Evolutionary conservation across 2,888 invertebrate species (phyloP).

Genomic region (Abrostola tripartita): DNA sequence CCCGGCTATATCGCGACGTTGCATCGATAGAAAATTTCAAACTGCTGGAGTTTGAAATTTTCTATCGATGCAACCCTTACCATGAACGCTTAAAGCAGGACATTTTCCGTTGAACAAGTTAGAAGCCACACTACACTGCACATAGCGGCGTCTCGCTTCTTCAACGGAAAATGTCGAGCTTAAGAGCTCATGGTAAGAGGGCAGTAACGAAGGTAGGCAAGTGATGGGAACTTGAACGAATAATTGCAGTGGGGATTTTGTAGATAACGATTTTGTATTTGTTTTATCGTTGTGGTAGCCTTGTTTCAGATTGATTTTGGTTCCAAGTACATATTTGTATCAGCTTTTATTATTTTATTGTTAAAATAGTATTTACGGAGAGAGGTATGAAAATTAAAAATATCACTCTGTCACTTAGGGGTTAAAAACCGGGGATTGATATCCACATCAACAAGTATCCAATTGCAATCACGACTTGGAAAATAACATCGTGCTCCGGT

Average conservation of each 20-base stretch:
- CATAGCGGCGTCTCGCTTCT: too few relatives aligned
- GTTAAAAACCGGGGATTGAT: neutral
- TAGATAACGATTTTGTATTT: conserved; percentile 34
- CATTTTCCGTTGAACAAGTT: too few relatives aligned
- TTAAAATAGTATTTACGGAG: neutral
- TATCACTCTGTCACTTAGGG: neutral
- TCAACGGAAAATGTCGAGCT: too few relatives aligned
- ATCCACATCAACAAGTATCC: too few relatives aligned
- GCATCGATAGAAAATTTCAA: conserved; percentile 50
- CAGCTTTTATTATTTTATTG: neutral
- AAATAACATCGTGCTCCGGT: too few relatives aligned
- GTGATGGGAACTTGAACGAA: conserved; percentile 57
- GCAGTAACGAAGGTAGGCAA: conserved; percentile 58
- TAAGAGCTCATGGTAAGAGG: too few relatives aligned
- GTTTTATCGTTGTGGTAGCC: conserved; percentile 9
- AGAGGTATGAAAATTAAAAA: neutral
- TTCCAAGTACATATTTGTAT: neutral
- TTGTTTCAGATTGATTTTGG: too few relatives aligned
- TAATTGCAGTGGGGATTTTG: conserved; percentile 61
- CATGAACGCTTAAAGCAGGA: too few relatives aligned
- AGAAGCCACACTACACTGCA: too few relatives aligned
- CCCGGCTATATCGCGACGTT: conserved; percentile 45
- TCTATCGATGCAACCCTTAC: too few relatives aligned
- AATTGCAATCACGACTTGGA: too few relatives aligned
- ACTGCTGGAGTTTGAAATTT: conserved; percentile 50